A percentile compares a stretch with the other conserved stretches of the same genome.
Evolutionary conservation across 2,888 invertebrate species (phyloP).

Genomic region (Hydriomena furcata): DNA sequence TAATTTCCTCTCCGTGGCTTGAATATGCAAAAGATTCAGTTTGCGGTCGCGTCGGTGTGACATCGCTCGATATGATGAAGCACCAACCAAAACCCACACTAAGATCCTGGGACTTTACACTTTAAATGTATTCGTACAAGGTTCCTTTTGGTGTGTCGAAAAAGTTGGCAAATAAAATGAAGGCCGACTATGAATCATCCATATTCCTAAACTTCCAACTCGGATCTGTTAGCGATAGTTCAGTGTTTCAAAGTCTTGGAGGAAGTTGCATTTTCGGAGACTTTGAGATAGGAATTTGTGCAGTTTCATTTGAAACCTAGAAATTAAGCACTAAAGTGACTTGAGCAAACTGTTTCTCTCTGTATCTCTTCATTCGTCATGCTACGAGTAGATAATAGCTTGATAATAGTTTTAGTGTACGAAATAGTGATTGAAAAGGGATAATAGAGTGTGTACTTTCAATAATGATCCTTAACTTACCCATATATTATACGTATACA

Average conservation of each 20-base stretch:
- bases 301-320: not conserved
- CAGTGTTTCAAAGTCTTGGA: slow-evolving; percentile 7
- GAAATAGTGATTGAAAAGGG: too few relatives aligned
- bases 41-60: slow-evolving; percentile 13
- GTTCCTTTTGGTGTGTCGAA: not conserved
- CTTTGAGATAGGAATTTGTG: slow-evolving; percentile 6
- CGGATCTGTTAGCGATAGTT: slow-evolving; percentile 9
- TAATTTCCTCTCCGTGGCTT: slow-evolving; percentile 21
- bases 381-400: too few relatives aligned
- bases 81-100: not conserved
- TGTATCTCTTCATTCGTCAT: too few relatives aligned
- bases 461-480: too few relatives aligned
- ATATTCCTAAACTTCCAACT: slow-evolving; percentile 7
- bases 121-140: not conserved
- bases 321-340: not conserved
- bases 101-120: not conserved
- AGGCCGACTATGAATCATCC: slow-evolving; percentile 17
- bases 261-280: slow-evolving; percentile 7
- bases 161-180: slow-evolving; percentile 16
- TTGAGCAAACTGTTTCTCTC: not conserved
- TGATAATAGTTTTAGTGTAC: too few relatives aligned
- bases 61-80: slow-evolving; percentile 13
- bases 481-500: too few relatives aligned
- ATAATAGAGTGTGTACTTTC: too few relatives aligned
- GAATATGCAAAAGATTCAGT: slow-evolving; percentile 25